These are phyloP conservation scores for Festucalex cinctus DNA, from an alignment of 2,113 vertebrate genomes.

Conservation along the genomic window DNA sequence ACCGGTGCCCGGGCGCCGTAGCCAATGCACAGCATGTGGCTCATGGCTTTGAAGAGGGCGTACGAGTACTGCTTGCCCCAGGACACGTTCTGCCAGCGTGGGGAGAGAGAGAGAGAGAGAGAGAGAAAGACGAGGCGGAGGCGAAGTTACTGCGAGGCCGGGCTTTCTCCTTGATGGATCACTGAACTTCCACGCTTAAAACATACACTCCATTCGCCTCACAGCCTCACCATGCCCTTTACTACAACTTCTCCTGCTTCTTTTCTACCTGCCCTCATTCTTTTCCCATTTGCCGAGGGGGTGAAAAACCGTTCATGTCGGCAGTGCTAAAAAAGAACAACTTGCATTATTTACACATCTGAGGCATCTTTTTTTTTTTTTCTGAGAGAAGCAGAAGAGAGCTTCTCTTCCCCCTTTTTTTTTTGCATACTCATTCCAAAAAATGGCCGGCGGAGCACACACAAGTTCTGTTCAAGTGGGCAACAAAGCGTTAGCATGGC, in stretches of 20 bases:
- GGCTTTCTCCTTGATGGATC: conserved; percentile 50
- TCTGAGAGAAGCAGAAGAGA: neutral
- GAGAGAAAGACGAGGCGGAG: conserved; percentile 31
- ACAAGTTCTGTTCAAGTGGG: neutral
- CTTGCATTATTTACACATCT: conserved; percentile 46
- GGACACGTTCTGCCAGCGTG: conserved; percentile 84
- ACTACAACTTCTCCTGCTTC: conserved; percentile 10
- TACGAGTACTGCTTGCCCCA: conserved; percentile 99
- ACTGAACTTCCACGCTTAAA: conserved; percentile 44
- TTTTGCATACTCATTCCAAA: neutral
- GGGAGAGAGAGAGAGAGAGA: conserved; percentile 27
- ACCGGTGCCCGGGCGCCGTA: conserved; percentile 93
- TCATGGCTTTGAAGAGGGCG: conserved; percentile 99
- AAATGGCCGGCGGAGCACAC: neutral
- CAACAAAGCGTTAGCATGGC: neutral
- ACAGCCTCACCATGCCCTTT: conserved; percentile 29
- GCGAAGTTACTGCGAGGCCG: conserved; percentile 56
- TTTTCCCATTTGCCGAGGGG: conserved; percentile 23
- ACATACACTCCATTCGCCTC: conserved; percentile 33
- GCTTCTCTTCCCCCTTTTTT: neutral
- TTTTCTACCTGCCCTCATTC: conserved; percentile 13
- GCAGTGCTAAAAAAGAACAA: conserved; percentile 10
- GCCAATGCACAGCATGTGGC: conserved; percentile 98
- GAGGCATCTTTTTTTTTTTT: conserved; percentile 21
- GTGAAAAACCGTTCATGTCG: conserved; percentile 25